Evolutionary conservation across 2,113 vertebrate genomes (phyloP).

Genomic region (Tachycineta bicolor): DNA sequence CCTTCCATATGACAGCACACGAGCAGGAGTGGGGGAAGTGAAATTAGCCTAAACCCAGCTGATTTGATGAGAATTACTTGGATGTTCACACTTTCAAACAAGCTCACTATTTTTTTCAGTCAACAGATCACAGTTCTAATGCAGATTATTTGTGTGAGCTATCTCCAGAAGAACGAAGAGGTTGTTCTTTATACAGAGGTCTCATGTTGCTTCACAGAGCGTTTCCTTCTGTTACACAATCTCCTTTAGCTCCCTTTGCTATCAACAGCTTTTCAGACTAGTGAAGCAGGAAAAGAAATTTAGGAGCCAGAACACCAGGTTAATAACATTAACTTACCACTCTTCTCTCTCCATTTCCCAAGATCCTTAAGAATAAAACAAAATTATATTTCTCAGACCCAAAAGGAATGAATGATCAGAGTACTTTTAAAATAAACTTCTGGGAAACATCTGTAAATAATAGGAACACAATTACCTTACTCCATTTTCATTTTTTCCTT

Average conservation of each 20-base stretch:
- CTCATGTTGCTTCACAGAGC: background rate
- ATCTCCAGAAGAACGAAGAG: background rate
- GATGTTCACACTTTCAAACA: background rate
- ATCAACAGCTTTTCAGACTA: background rate
- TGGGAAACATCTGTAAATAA: background rate
- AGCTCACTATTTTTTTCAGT: background rate
- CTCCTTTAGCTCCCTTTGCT: background rate
- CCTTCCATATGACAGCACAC: background rate
- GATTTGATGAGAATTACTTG: background rate
- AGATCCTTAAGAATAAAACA: background rate
- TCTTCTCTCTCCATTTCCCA: background rate
- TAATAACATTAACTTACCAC: background rate
- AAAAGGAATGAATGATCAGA: background rate
- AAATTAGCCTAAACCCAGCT: background rate
- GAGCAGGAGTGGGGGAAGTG: background rate
- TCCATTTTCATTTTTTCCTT: rapidly evolving
- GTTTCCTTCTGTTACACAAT: background rate
- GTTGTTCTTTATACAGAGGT: background rate
- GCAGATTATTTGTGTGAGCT: background rate
- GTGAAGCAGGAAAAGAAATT: background rate
- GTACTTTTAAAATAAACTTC: background rate
- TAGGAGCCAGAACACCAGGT: background rate
- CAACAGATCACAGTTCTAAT: background rate
- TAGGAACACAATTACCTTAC: background rate
- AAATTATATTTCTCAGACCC: background rate